phyloP scores from a whole-genome alignment of 2,113 vertebrate species.

The Aegotheles bennettii region DNA sequence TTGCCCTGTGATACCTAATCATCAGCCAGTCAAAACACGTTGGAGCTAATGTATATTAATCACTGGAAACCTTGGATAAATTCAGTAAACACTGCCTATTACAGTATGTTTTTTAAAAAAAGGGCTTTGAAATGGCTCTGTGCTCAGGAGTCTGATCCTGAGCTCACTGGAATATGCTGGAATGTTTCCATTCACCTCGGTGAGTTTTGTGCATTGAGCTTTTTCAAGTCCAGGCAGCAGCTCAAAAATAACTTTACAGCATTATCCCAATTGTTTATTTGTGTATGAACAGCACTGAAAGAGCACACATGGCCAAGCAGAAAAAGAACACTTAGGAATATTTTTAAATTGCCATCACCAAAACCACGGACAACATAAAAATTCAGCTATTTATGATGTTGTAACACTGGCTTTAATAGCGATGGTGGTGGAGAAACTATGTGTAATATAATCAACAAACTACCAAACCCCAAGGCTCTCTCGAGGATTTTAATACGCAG shows the following conservation, averaged over 20 bases:
- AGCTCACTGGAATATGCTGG: slow-evolving; percentile 35
- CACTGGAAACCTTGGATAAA: slow-evolving; percentile 36
- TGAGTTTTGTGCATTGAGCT: slow-evolving; percentile 6
- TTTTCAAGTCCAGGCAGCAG: slow-evolving; percentile 29
- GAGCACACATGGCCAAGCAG: slow-evolving; percentile 15
- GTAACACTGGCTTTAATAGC: not conserved
- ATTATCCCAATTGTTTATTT: slow-evolving; percentile 40
- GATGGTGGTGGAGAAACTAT: not conserved
- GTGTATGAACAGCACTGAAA: not conserved
- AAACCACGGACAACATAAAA: slow-evolving; percentile 28
- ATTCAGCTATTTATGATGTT: slow-evolving; percentile 30
- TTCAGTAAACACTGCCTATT: slow-evolving; percentile 27
- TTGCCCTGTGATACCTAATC: slow-evolving; percentile 27
- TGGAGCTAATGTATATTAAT: slow-evolving; percentile 32
- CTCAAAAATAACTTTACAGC: slow-evolving; percentile 39
- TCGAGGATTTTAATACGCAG: slow-evolving; percentile 5
- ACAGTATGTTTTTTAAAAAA: not conserved
- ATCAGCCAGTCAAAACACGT: slow-evolving; percentile 36
- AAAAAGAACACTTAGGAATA: not conserved
- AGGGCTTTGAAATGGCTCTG: not conserved
- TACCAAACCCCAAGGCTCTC: not conserved
- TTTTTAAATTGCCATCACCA: slow-evolving; percentile 1
- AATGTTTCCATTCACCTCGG: slow-evolving; percentile 34
- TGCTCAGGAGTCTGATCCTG: not conserved
- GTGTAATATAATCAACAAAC: not conserved